A percentile compares a stretch with the other conserved stretches of the same genome.
These are phyloP conservation scores for Pseudanteris insignis DNA, from an alignment of 2,888 invertebrate species.

Conservation along the genomic window DNA sequence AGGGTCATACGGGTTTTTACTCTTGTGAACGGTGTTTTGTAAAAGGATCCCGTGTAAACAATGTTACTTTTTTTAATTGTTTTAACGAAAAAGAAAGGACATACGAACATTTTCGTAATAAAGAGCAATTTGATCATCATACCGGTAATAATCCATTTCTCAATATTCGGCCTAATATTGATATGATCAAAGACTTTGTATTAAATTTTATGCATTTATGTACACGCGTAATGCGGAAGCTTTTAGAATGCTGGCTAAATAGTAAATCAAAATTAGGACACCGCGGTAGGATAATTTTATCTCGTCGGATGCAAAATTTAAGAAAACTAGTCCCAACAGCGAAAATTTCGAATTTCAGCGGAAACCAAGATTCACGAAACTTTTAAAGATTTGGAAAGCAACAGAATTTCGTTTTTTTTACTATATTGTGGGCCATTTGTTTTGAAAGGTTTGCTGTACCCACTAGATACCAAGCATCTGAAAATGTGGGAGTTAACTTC, in stretches of 20 bases:
- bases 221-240: constrained; percentile 9
- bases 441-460: constrained; percentile 16
- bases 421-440: constrained; percentile 18
- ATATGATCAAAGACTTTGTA: constrained; percentile 4
- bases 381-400: constrained; percentile 10
- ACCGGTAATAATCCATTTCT: neutral
- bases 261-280: constrained; percentile 7
- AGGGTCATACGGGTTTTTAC: too few relatives aligned
- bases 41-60: too few relatives aligned
- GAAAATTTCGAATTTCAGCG: constrained; percentile 26
- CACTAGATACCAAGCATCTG: too few relatives aligned
- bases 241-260: constrained; percentile 15
- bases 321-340: constrained; percentile 8
- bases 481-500: too few relatives aligned
- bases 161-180: constrained; percentile 4
- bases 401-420: constrained; percentile 23
- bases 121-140: constrained; percentile 18
- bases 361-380: constrained; percentile 10
- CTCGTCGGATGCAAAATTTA: constrained; percentile 1
- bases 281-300: constrained; percentile 1
- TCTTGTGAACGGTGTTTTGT: too few relatives aligned
- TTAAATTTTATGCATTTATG: constrained; percentile 19
- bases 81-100: too few relatives aligned
- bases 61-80: too few relatives aligned
- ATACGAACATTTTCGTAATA: too few relatives aligned